Evolutionary conservation across 2,888 invertebrate species (phyloP), one percentile per base, ranked within the genome.

Genomic region (Coleophora deauratella): DNA sequence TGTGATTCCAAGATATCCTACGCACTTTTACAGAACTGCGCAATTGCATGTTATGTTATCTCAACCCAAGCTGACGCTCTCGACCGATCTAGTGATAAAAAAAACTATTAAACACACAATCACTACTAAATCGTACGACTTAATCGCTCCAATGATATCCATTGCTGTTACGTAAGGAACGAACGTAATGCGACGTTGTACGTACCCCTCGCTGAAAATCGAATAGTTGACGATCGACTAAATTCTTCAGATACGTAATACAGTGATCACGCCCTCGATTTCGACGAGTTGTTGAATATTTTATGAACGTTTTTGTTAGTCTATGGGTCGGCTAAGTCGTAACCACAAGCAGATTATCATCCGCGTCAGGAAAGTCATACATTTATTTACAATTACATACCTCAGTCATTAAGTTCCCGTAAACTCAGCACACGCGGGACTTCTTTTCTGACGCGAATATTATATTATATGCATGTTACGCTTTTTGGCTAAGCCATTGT

Each of bases 1-100:
- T 21, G 21, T 27, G 11, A 3, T 37, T 37, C 37, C 13, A 37
- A 36, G 28, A 47, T 55, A 62, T 71, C 70, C 47, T 55, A 61
- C 65, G 59, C 56, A 64, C 65, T 70, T 71, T 64, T 57, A 54
- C 47, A 49, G 54, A 72, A 80, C 65, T 81, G 72, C 81, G 82
- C 75, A 80, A 75, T 72, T 66, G 61, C 66, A 67, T 47, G 65
- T 69, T 78, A 67, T 47, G 65, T 69, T 78, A 78, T 78, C 76
- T 70, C 62, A 66, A 66, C 68, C 65, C 66, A 54, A 54, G 52
- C 62, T 61, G 67, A 67, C 70, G 62, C 62, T 60, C 70, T 62
- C 62, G 61, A 59, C 62, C 63, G 69, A 77, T 77, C 72, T 67
- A 71, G 72, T 64, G 68, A 77, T 74, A 72, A 74, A 72, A 72